These are phyloP conservation scores for Cherax quadricarinatus DNA, from an alignment of 1,140 invertebrate species.

Conservation along the genomic window DNA sequence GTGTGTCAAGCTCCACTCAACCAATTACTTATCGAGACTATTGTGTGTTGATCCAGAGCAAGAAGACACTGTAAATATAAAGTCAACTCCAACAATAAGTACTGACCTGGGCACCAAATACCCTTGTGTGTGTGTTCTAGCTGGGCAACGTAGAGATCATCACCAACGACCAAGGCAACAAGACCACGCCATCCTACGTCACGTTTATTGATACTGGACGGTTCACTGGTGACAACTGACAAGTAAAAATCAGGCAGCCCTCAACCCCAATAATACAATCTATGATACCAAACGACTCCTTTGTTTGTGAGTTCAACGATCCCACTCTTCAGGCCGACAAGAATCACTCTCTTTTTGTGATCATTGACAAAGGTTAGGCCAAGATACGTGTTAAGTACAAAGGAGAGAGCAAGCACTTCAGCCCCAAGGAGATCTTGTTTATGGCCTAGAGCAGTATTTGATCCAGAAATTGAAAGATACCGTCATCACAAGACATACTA, in stretches of 20 bases:
- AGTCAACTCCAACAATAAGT: neutral
- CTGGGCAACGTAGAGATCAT: slow-evolving; percentile 74
- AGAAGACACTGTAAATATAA: neutral
- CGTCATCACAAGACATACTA: neutral
- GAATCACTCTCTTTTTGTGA: slow-evolving; percentile 98
- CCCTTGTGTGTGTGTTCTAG: slow-evolving; percentile 74
- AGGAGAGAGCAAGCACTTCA: slow-evolving; percentile 83
- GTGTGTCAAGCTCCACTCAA: no score
- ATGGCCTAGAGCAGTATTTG: slow-evolving; percentile 15
- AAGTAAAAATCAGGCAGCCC: slow-evolving; percentile 83
- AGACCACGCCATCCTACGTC: slow-evolving; percentile 82
- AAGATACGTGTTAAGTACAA: slow-evolving; percentile 81
- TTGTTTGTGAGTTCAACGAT: slow-evolving; percentile 95
- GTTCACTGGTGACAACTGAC: slow-evolving; percentile 83
- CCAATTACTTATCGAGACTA: no score
- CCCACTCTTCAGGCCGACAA: slow-evolving; percentile 92
- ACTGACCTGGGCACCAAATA: neutral
- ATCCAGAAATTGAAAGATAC: neutral
- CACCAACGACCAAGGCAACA: slow-evolving; percentile 85
- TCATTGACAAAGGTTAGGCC: slow-evolving; percentile 90
- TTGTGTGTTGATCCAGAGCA: no score
- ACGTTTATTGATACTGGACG: slow-evolving; percentile 75
- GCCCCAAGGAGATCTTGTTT: slow-evolving; percentile 80
- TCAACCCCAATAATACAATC: slow-evolving; percentile 91
- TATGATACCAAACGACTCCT: slow-evolving; percentile 79